Base-by-base conservation (phyloP, 1,140 invertebrate species). In the Drosophila micromelanica region DNA sequence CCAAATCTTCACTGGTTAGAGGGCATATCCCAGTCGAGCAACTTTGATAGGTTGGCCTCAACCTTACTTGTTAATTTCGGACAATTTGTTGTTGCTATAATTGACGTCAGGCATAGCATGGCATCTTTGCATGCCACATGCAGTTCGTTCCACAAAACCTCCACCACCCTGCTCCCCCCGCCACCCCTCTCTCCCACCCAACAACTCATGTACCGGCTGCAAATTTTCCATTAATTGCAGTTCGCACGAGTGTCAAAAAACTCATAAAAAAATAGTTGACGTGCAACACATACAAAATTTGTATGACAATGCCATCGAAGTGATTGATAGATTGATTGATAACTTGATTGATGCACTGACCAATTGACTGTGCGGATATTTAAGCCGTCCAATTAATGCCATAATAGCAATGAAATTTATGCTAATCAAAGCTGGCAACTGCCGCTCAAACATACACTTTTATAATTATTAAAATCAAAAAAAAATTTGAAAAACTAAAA, bases 221-320 rank as follows among this genome's bases (percentile, higher is more conserved):
- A 73, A 69, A 81, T 78, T 86, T 78, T 63, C 56, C 37, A 63
- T 72, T 87, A 87, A 82, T 86, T 86, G 81, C 75, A 30, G 45
- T 32, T 57, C 46, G 64, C 37, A 13, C n/a, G 30, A 46, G 73
- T 13, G 60, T 63, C 75, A 69, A 70, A 76, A 87, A 86, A 65
- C 78, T 69, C 78, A 78, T 78, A 65, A 77, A 62, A 72, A 72
- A 70, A 30, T 27, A 52, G 13, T 13, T 61, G 40, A 30, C 27
- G 5, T 51, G 46, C 20, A 70, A 60, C 27, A 46, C 76, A 76
- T 81, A 54, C 52, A 61, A 76, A 76, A 75, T 78, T 69, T 62
- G 30, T 46, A 23, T 85, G 78, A 75, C 72, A 78, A 74, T 74
- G 38, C 13, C 20, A 52, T 15, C 43, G 6, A 35, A 63, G 12